Conservation (phyloP, 2,113 vertebrate genomes). For the Triplophysa siluroides region DNA sequence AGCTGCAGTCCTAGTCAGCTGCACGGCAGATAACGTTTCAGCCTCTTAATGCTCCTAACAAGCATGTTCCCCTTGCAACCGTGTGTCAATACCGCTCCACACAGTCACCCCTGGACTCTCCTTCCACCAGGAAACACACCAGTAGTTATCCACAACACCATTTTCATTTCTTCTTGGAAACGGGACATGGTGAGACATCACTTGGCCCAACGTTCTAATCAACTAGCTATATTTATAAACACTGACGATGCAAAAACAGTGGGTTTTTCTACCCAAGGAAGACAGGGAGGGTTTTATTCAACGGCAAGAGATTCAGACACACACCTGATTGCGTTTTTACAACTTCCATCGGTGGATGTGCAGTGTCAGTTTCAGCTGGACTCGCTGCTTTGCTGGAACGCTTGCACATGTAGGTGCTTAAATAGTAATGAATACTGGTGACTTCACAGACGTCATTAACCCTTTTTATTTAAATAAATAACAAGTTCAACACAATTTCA, state of each 20-base stretch:
- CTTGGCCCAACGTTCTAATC: slow-evolving; percentile 4
- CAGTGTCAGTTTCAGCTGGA: slow-evolving; percentile 39
- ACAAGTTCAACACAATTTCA: slow-evolving; percentile 30
- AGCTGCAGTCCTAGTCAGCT: slow-evolving; percentile 63
- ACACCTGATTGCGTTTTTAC: slow-evolving; percentile 37
- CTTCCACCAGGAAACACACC: slow-evolving; percentile 35
- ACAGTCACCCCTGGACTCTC: slow-evolving; percentile 68
- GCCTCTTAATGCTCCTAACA: slow-evolving; percentile 73
- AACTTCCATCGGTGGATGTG: slow-evolving; percentile 39
- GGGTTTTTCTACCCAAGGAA: not conserved
- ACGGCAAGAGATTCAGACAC: slow-evolving; percentile 31
- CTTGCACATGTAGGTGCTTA: slow-evolving; percentile 48
- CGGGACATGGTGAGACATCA: slow-evolving; percentile 17
- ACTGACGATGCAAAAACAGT: not conserved
- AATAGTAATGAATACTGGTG: slow-evolving; percentile 56
- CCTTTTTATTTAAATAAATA: slow-evolving; percentile 55
- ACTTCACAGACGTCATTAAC: slow-evolving; percentile 49
- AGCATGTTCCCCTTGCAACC: slow-evolving; percentile 67
- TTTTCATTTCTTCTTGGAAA: slow-evolving; percentile 41
- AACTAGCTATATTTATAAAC: not conserved
- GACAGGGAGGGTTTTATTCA: slow-evolving; percentile 34
- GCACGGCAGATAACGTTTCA: slow-evolving; percentile 71
- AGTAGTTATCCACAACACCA: not conserved
- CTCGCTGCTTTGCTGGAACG: slow-evolving; percentile 28
- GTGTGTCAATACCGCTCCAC: slow-evolving; percentile 66